Evolutionary conservation across 2,797 vertebrate species (phyloP).

Genomic region (Sebastiscus tertius): DNA sequence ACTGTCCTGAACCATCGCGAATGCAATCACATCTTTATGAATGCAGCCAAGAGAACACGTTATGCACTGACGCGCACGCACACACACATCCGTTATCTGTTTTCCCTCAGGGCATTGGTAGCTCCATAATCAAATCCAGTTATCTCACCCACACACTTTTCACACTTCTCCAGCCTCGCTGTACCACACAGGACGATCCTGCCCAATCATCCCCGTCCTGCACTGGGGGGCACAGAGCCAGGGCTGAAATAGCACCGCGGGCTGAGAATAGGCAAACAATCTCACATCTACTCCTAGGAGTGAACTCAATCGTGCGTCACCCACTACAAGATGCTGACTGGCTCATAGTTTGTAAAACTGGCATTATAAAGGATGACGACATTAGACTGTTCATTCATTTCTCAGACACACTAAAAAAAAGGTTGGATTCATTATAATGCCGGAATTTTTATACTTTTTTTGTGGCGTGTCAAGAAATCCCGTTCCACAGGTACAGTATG

Average conservation of each 20-base stretch:
- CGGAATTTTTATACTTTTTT: neutral
- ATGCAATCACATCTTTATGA: slow-evolving; percentile 22
- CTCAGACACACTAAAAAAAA: neutral
- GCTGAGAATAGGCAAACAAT: slow-evolving; percentile 50
- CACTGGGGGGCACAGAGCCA: slow-evolving; percentile 31
- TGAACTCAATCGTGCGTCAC: slow-evolving; percentile 36
- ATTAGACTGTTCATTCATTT: slow-evolving; percentile 10
- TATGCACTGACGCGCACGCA: slow-evolving; percentile 4
- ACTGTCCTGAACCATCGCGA: slow-evolving; percentile 10
- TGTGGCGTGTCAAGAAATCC: neutral
- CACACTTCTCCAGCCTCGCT: slow-evolving; percentile 57
- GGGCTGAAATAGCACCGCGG: slow-evolving; percentile 51
- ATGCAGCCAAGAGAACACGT: slow-evolving; percentile 34
- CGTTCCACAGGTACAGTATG: neutral
- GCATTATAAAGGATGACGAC: neutral
- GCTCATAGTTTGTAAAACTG: slow-evolving; percentile 4
- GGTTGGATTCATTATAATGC: neutral
- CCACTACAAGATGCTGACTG: slow-evolving; percentile 29
- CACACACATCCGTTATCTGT: slow-evolving; percentile 52
- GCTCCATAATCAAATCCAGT: slow-evolving; percentile 70
- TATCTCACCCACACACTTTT: slow-evolving; percentile 68
- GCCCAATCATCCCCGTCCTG: slow-evolving; percentile 47
- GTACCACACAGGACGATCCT: slow-evolving; percentile 48
- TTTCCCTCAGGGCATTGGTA: slow-evolving; percentile 42
- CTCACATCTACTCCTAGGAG: slow-evolving; percentile 32